phyloP scores from a whole-genome alignment of 2,797 vertebrate genomes.

The Acanthurus tractus region DNA sequence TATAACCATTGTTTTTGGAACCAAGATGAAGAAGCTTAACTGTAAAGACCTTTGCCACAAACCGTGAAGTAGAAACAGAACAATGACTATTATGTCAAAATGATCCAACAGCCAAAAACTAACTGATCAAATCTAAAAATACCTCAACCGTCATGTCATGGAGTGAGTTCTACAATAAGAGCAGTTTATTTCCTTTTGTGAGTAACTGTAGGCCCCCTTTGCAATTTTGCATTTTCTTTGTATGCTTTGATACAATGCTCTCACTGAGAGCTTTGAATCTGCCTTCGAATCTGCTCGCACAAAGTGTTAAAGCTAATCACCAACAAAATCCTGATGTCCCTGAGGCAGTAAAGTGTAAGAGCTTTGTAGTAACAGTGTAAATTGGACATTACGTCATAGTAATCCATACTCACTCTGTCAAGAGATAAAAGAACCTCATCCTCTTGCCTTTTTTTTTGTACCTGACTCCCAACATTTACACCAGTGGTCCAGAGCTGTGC shows the following conservation, averaged over 20 bases:
- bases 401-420: slow-evolving; percentile 38
- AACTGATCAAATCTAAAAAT: neutral
- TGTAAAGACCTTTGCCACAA: neutral
- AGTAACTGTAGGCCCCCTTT: neutral
- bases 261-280: neutral
- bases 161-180: neutral
- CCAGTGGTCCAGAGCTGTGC: slow-evolving; percentile 78
- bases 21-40: too few relatives aligned
- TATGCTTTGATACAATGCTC: neutral
- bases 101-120: neutral
- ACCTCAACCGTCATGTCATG: neutral
- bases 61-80: neutral
- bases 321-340: neutral
- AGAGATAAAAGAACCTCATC: slow-evolving; percentile 46
- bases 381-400: slow-evolving; percentile 42
- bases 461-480: slow-evolving; percentile 76
- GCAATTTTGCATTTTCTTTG: neutral
- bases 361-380: slow-evolving; percentile 5
- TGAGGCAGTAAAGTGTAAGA: slow-evolving; percentile 14
- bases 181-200: neutral
- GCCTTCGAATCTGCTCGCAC: neutral
- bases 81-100: neutral
- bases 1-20: too few relatives aligned
- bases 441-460: slow-evolving; percentile 43
- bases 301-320: neutral